Base-by-base conservation (phyloP, 2,888 invertebrate species). In the Xestia sexstrigata region DNA sequence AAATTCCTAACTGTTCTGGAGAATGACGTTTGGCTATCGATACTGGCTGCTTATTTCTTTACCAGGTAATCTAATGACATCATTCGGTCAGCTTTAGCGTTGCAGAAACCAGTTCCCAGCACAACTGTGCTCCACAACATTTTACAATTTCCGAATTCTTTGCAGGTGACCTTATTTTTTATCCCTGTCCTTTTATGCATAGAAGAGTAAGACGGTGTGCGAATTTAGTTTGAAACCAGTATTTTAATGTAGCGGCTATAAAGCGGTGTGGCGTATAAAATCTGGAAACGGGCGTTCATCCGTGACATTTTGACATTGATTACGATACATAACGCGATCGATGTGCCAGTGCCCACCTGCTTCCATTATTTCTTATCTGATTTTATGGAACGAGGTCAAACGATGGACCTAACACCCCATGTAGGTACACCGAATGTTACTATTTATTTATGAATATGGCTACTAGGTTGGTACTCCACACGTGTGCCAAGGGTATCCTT, bases 1-100 rank as follows among this genome's bases (percentile, higher is more conserved):
- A 99, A 99, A 96, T 99, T 99, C 94, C 97, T 99, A 86, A 99
- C 99, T 4, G 99, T 99, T 42, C 95, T 99, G 89, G 99, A 99
- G 94, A 98, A 98, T 89, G 99, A 99, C 89, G 99, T 99, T 17
- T 99, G 99, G 99, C 97, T 99, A 47, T 99, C 99, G 89, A 99
- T 99, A 92, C 97, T 99, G 84, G 99, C 98, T 1, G 99, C 99
- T 0, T 99, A 99, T 94, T 98, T 99, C 94, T 99, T 99, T 94
- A 99, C 99, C 73, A 98, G 98, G 98, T 98, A 94, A 91, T 92
- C 85, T 60, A 83, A 90, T 91, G 90, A 91, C 90, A 88, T 91
- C 90, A 90, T 87, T 70, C 83, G 78, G 55, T 77, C 74, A 78
- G 69, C 67, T 76, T 66, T 79, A 69, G 84, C 69, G 69, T 81